These are phyloP conservation scores for Nesidiocoris tenuis DNA, from an alignment of 2,888 invertebrate species.

Conservation along the genomic window DNA sequence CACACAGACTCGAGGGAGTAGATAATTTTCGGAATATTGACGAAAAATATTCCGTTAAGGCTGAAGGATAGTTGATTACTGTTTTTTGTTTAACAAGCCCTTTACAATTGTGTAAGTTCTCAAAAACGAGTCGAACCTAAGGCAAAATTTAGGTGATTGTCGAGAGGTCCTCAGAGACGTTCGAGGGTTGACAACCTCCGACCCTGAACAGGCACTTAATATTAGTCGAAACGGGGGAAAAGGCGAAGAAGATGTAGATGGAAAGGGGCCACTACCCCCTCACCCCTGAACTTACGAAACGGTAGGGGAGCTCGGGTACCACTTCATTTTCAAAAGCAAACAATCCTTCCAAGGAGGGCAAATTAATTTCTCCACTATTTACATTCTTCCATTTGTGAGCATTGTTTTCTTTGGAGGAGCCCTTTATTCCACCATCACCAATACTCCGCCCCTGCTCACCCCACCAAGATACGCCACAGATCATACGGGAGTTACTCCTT, in stretches of 20 bases:
- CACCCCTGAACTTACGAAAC: neutral
- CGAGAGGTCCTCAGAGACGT: neutral
- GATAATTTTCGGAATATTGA: too few relatives aligned
- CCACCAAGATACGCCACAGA: neutral
- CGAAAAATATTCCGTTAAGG: too few relatives aligned
- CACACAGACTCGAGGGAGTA: too few relatives aligned
- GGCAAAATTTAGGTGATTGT: too few relatives aligned
- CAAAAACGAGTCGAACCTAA: too few relatives aligned
- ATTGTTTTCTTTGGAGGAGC: conserved; percentile 49
- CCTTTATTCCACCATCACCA: conserved; percentile 7
- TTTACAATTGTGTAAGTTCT: too few relatives aligned
- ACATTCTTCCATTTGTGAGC: conserved; percentile 50
- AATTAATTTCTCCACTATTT: conserved; percentile 51
- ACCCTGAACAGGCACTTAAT: neutral
- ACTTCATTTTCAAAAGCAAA: conserved; percentile 51
- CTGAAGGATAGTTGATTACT: too few relatives aligned
- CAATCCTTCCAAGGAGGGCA: conserved; percentile 47
- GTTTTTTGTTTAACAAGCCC: too few relatives aligned
- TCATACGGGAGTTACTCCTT: neutral
- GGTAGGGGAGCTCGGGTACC: conserved; percentile 21
- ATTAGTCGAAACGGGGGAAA: neutral
- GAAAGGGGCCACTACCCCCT: neutral
- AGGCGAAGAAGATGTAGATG: neutral
- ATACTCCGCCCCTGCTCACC: conserved; percentile 1
- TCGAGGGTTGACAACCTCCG: neutral